Evolutionary conservation across 2,797 vertebrate genomes (phyloP).

Genomic region (Ctenochaetus hawaiiensis): DNA sequence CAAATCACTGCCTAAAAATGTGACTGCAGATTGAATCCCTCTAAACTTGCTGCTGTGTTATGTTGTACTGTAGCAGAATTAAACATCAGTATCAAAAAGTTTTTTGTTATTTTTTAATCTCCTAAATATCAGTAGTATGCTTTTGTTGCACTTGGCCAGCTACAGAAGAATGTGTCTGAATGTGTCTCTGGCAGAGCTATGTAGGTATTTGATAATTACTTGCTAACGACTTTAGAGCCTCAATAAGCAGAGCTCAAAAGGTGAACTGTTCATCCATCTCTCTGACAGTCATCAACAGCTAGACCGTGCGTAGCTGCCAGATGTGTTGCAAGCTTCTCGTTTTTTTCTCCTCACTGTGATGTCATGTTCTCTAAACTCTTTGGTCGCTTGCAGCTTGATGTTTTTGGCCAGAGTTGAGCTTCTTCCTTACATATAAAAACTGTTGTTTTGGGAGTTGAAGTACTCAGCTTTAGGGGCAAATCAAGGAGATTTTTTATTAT

Average conservation of each 20-base stretch:
- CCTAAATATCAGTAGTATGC: conserved; percentile 43
- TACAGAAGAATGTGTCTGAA: conserved; percentile 38
- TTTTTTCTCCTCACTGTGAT: conserved; percentile 60
- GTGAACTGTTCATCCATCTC: conserved; percentile 74
- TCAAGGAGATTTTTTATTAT: conserved; percentile 33
- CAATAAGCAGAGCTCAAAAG: conserved; percentile 59
- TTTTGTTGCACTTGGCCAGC: conserved; percentile 47
- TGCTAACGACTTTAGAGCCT: conserved; percentile 66
- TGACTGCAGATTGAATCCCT: conserved; percentile 31
- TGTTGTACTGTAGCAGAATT: conserved; percentile 4
- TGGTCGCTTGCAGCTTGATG: conserved; percentile 61
- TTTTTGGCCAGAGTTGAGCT: conserved; percentile 67
- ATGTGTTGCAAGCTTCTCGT: conserved; percentile 74
- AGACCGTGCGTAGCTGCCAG: conserved; percentile 71
- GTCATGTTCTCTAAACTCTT: conserved; percentile 71
- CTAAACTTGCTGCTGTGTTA: not conserved
- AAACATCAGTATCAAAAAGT: conserved; percentile 14
- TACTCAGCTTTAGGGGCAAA: conserved; percentile 38
- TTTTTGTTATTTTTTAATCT: conserved; percentile 28
- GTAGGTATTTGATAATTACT: conserved; percentile 71
- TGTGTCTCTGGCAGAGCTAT: conserved; percentile 34
- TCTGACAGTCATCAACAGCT: conserved; percentile 69
- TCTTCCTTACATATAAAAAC: conserved; percentile 44
- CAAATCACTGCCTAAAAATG: conserved; percentile 29
- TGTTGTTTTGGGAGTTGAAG: conserved; percentile 42